phyloP scores from a whole-genome alignment of 2,888 invertebrate genomes.

The Glaucopsyche alexis region DNA sequence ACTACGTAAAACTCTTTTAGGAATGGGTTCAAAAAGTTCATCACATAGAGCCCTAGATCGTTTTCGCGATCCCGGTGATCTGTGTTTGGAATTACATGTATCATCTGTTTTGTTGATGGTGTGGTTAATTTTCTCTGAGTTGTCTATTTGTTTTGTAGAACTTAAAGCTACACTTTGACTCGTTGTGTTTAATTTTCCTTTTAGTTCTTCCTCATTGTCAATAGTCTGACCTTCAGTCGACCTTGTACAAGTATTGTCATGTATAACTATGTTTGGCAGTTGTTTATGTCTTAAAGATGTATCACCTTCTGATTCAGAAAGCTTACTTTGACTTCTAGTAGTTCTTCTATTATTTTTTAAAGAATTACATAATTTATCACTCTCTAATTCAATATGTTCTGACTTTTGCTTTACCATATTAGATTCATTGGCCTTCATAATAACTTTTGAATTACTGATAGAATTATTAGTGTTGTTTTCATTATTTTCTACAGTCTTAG shows the following conservation, averaged over 20 bases:
- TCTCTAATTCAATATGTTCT: neutral
- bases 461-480: neutral
- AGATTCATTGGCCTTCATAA: neutral
- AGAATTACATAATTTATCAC: slow-evolving; percentile 20
- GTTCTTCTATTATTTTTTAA: slow-evolving; percentile 36
- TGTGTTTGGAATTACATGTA: neutral
- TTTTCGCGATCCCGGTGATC: slow-evolving; percentile 24
- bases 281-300: slow-evolving; percentile 8
- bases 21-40: slow-evolving; percentile 39
- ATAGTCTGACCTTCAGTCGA: neutral
- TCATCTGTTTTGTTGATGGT: neutral
- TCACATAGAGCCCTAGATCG: slow-evolving; percentile 44
- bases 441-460: neutral
- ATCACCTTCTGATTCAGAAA: slow-evolving; percentile 30
- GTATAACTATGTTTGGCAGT: neutral
- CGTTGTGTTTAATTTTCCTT: neutral
- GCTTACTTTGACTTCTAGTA: slow-evolving; percentile 45
- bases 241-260: neutral
- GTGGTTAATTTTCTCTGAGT: slow-evolving; percentile 8
- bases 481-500: neutral
- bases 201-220: neutral
- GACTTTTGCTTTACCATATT: slow-evolving; percentile 13
- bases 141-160: slow-evolving; percentile 27
- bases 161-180: neutral
- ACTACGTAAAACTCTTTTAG: slow-evolving; percentile 55